Base-by-base conservation (phyloP, 1,140 invertebrate species). In the Magallana gigas region DNA sequence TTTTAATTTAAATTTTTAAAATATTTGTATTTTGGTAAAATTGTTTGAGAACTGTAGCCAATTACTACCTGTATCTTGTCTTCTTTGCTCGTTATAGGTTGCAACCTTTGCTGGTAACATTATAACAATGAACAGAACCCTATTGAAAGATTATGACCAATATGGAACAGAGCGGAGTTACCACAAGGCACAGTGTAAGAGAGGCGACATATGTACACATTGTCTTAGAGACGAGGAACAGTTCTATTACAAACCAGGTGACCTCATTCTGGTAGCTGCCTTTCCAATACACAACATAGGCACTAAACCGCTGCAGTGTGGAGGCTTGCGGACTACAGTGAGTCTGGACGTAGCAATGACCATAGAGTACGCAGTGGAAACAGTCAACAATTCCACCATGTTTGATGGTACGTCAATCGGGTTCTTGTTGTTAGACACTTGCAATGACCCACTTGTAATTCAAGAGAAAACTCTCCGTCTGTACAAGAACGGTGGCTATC, bases 161-260 rank as follows among this genome's bases (percentile, higher is more conserved):
- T 36, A 29, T 56, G 56, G 58, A 64, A 56, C 36, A 14, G 84
- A 56, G 14, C 11, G 29, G 36, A 64, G 84, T 60, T 48, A 85
- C 7, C 23, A 68, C 14, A 87, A 59, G 59, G 81, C 81, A 18
- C 81, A 83, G 16, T 83, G 81, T 83, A 57, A 83, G n/a, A 36
- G 9, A 1, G 81, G 81, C 6, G 16, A 58, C n/a, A 57, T 58
- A 1, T 83, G 81, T 83, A n/a, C 81, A 8, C 18, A n/a, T 57
- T 83, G 81, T 56, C 81, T 83, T 8, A 36, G 18, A 2, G n/a
- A 83, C 8, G 57, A 57, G 6, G 81, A 83, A 14, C 48, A 58
- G 9, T 18, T 58, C 2, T 58, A 18, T n/a, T 83, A 83, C 48
- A 83, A 57, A 83, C 16, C 48, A 16, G 81, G 81, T 18, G 81